Percentiles rank a stretch among this genome's conserved stretches.
Conservation (phyloP, 2,797 vertebrate species). For the Pantherophis vulpinus region DNA sequence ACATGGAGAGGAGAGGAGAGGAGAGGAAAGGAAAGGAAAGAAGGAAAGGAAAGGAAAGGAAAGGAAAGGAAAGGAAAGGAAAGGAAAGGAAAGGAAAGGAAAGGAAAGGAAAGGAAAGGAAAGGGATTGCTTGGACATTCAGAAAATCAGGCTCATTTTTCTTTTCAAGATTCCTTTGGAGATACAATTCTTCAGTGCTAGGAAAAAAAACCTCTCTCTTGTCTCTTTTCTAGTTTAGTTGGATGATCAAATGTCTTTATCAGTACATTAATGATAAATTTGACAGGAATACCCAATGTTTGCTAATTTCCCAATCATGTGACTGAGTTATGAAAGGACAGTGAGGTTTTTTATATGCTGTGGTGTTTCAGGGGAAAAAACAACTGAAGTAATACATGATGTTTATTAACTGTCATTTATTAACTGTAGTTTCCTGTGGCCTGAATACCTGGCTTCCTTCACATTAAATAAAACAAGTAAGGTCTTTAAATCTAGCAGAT, state of each 20-base stretch:
- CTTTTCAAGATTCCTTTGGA: background rate
- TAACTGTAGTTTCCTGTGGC: background rate
- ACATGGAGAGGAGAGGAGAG: background rate
- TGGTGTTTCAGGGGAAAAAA: background rate
- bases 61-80: too few species aligned
- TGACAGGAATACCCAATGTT: background rate
- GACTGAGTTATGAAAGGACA: background rate
- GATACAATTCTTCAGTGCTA: background rate
- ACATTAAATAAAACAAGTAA: background rate
- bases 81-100: background rate
- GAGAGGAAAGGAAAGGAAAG: background rate
- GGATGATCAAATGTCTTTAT: background rate
- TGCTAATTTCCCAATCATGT: background rate
- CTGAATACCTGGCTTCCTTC: background rate
- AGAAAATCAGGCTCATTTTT: background rate
- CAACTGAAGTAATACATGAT: background rate
- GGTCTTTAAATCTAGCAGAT: background rate
- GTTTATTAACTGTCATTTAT: background rate
- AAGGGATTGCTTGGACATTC: background rate
- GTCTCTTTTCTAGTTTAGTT: background rate
- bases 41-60: too few species aligned
- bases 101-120: background rate
- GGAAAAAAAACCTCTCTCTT: background rate
- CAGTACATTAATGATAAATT: background rate
- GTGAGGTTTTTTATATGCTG: background rate